phyloP scores from a whole-genome alignment of 2,797 vertebrate genomes.

The Megaceryle alcyon region DNA sequence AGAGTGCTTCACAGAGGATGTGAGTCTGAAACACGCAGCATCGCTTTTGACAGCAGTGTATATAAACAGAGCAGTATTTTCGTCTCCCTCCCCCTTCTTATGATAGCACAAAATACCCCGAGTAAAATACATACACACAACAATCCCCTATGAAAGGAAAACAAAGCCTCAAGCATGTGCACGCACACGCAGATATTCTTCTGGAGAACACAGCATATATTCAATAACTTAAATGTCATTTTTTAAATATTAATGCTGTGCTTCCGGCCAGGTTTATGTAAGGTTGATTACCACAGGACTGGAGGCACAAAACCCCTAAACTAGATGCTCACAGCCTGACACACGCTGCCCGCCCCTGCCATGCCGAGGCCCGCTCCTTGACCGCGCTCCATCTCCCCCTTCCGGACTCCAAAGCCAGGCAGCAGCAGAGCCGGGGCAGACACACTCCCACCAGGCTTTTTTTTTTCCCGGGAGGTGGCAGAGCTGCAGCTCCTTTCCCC shows the following conservation, averaged over 20 bases:
- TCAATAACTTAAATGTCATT: slow-evolving; percentile 17
- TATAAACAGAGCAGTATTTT: slow-evolving; percentile 50
- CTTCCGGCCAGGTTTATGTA: neutral
- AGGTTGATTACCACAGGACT: neutral
- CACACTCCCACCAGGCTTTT: neutral
- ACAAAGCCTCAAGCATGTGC: slow-evolving; percentile 42
- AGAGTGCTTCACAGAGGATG: neutral
- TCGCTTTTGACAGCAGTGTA: neutral
- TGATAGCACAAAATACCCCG: slow-evolving; percentile 51
- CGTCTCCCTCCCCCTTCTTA: slow-evolving; percentile 33
- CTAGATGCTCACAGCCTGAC: neutral
- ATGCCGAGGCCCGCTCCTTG: fast-evolving
- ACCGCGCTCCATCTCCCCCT: fast-evolving
- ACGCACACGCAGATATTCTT: neutral
- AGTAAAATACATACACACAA: slow-evolving; percentile 48
- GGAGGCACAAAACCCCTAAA: neutral
- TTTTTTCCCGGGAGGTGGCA: neutral
- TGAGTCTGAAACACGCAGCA: neutral
- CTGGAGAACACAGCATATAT: neutral
- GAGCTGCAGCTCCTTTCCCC: neutral
- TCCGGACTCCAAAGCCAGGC: neutral
- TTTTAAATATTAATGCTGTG: neutral
- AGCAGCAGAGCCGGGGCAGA: neutral
- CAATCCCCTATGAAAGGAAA: slow-evolving; percentile 47
- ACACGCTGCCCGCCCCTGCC: neutral